A percentile compares a stretch with the other conserved stretches of the same genome.
These are phyloP conservation scores for Caenorhabditis tropicalis DNA, from an alignment of 1,140 invertebrate species.

Conservation along the genomic window DNA sequence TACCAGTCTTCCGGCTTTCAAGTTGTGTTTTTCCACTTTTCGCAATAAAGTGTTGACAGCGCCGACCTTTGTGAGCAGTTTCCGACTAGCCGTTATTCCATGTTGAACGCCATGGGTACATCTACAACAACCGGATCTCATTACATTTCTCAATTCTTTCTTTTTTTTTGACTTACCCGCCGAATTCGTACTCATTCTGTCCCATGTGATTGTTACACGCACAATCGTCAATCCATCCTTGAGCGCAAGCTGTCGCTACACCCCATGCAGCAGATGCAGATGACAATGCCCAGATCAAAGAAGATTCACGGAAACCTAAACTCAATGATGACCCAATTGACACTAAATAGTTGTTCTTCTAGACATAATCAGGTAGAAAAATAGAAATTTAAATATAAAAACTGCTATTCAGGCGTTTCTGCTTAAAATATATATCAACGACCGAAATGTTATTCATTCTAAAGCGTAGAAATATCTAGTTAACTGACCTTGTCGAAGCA, in stretches of 20 bases:
- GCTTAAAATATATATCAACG: too few species aligned
- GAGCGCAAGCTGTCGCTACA: conserved; percentile 61
- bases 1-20: conserved; percentile 70
- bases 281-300: conserved; percentile 67
- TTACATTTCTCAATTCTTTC: conserved; percentile 3
- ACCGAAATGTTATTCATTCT: too few species aligned
- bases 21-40: conserved; percentile 68
- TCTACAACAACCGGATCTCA: conserved; percentile 36
- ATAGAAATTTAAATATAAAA: too few species aligned
- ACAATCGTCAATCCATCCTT: conserved; percentile 69
- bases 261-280: conserved; percentile 70
- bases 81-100: conserved; percentile 63
- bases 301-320: conserved; percentile 68
- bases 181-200: conserved; percentile 39
- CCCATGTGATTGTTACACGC: conserved; percentile 47
- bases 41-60: conserved; percentile 52
- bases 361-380: too few species aligned
- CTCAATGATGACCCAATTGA: too few species aligned
- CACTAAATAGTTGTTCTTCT: too few species aligned
- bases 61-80: conserved; percentile 63
- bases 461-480: too few species aligned
- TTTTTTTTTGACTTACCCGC: conserved; percentile 19
- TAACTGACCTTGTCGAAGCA: conserved; percentile 61
- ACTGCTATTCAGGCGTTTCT: too few species aligned
- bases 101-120: conserved; percentile 69